Percentiles rank a stretch among this genome's conserved stretches.
Evolutionary conservation across 2,888 invertebrate genomes (phyloP).

Genomic region (Heliconius erato): DNA sequence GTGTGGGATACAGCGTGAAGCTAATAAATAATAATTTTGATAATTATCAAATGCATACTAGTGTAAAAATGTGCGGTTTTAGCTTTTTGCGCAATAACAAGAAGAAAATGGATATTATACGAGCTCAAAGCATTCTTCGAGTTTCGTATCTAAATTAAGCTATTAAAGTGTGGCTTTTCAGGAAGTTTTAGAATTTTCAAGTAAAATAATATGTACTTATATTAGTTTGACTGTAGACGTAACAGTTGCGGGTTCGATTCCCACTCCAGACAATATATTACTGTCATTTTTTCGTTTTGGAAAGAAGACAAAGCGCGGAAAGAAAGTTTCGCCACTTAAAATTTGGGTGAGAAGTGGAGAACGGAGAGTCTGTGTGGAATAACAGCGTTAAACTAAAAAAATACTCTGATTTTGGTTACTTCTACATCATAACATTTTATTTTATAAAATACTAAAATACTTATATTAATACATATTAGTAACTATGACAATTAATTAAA

Average conservation of each 20-base stretch:
- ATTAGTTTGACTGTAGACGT: neutral
- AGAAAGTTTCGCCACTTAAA: too few relatives aligned
- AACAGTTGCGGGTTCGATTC: neutral
- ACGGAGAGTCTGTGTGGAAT: too few relatives aligned
- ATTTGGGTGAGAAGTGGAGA: too few relatives aligned
- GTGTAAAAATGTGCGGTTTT: conserved; percentile 22
- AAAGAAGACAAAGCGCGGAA: neutral
- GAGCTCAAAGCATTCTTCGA: conserved; percentile 35
- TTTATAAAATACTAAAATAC: too few relatives aligned
- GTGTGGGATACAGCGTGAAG: too few relatives aligned
- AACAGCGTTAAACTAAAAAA: too few relatives aligned
- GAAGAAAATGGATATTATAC: conserved; percentile 24
- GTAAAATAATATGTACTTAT: neutral
- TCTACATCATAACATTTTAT: too few relatives aligned
- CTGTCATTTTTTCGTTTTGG: neutral
- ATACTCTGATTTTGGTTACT: too few relatives aligned
- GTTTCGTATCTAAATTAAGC: conserved; percentile 11
- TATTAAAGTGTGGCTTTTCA: conserved; percentile 1
- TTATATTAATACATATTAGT: too few relatives aligned
- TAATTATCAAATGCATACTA: conserved; percentile 14
- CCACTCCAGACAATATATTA: neutral
- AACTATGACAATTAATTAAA: too few relatives aligned
- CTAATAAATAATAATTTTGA: neutral
- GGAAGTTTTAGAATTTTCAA: neutral
- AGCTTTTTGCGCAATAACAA: conserved; percentile 26